Percentiles rank a stretch among this genome's conserved stretches.
phyloP scores from a whole-genome alignment of 2,888 invertebrate species.

The Leucoptera coffeella region DNA sequence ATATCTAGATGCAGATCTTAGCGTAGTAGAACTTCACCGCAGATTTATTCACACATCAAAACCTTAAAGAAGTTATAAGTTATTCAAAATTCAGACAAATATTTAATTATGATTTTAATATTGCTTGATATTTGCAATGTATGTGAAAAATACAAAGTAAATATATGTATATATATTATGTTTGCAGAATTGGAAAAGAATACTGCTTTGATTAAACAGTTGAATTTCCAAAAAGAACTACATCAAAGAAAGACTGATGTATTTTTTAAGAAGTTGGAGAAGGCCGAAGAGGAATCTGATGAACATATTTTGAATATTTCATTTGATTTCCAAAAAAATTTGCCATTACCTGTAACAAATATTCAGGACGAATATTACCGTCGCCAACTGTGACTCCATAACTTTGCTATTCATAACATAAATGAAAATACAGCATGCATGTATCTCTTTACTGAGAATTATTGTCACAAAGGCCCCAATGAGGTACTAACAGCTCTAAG shows the following conservation, averaged over 20 bases:
- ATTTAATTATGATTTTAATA: conserved; percentile 7
- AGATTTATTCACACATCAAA: not conserved
- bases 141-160: conserved; percentile 6
- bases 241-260: conserved; percentile 1
- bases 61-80: not conserved
- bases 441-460: conserved; percentile 6
- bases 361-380: conserved; percentile 6
- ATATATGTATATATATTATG: too few species aligned
- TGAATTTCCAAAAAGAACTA: not conserved
- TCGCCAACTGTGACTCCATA: conserved; percentile 6
- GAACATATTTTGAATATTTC: conserved; percentile 1
- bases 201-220: not conserved
- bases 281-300: not conserved
- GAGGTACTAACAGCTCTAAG: conserved; percentile 5
- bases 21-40: too few species aligned
- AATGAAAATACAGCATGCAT: conserved; percentile 5
- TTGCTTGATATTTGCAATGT: conserved; percentile 7
- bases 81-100: conserved; percentile 6
- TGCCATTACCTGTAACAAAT: conserved; percentile 7
- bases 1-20: too few species aligned
- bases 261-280: not conserved
- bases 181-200: conserved; percentile 1
- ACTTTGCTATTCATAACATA: conserved; percentile 7
- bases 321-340: conserved; percentile 5
- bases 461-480: conserved; percentile 5